Evolutionary conservation across 2,113 vertebrate species (phyloP), one percentile per base, ranked within the genome.

Genomic region (Cathartes aura): DNA sequence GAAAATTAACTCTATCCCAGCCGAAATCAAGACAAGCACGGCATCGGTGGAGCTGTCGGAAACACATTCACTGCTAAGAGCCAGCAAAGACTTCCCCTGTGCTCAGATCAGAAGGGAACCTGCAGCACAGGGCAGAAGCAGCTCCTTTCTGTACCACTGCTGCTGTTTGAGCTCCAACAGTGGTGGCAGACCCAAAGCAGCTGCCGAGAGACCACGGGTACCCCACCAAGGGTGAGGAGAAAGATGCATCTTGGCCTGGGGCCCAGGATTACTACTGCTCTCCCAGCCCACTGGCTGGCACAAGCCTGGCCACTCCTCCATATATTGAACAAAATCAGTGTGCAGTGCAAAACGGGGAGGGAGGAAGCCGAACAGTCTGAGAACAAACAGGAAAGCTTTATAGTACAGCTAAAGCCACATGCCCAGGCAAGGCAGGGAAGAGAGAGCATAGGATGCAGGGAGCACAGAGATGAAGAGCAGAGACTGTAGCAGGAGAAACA

Each of bases 21-120:
- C 38, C 38, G 38, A 38, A 38, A 38, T 38, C 38, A 38, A 38
- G 38, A 38, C 8, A 38, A 38, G 38, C 38, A 38, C 8, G 64
- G 45, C 52, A 55, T 52, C 3, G 2, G 30, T 3, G 3, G 19
- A 70, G 45, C 38, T 47, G 22, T 40, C 4, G 2, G n/a, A 80
- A 68, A 56, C 15, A 32, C 1, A 0, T 11, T 27, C 38, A 9
- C 38, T 38, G 23, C 55, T 34, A 58, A 38, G n/a, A 71, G 50
- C 20, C 2, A 1, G 45, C 62, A 67, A 42, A 74, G 55, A 29
- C 50, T 53, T 50, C 9, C 30, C 42, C 14, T 0, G 0, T 42
- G 34, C 34, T n/a, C 48, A 38, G 21, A n/a, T 30, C 42, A 52
- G 62, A 73, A 32, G 21, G 36, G 29, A 82, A 52, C 24, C 9